Evolutionary conservation across 2,888 invertebrate species (phyloP).

Genomic region (Drosophila nr. perissopoda): DNA sequence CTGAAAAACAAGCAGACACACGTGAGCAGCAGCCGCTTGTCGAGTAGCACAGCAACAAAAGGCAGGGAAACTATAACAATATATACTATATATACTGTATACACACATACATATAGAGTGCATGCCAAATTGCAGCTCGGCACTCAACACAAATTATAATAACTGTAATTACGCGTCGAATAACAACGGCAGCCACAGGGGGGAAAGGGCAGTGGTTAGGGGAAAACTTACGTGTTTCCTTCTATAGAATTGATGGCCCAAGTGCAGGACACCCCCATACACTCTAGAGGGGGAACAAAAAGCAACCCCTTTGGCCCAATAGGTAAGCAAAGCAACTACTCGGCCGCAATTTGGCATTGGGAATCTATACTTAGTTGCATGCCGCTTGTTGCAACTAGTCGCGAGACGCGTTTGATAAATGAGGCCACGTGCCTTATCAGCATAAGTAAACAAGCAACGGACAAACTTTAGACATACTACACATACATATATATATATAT

Average conservation of each 20-base stretch:
- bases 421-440: conserved; percentile 84
- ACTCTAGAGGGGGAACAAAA: conserved; percentile 1
- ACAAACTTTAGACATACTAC: conserved; percentile 40
- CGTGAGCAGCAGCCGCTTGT: conserved; percentile 50
- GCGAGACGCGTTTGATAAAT: conserved; percentile 78
- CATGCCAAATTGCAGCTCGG: conserved; percentile 44
- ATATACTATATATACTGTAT: background rate
- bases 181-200: conserved; percentile 28
- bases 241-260: conserved; percentile 66
- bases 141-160: conserved; percentile 79
- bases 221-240: conserved; percentile 60
- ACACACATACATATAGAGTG: background rate
- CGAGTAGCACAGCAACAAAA: background rate
- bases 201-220: conserved; percentile 2
- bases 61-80: conserved; percentile 1
- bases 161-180: conserved; percentile 71
- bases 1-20: conserved; percentile 67
- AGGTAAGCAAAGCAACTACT: conserved; percentile 16
- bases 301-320: conserved; percentile 49
- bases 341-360: conserved; percentile 52
- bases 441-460: conserved; percentile 65
- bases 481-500: background rate
- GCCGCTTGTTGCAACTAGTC: conserved; percentile 68
- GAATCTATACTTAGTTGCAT: conserved; percentile 67
- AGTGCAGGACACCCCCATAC: conserved; percentile 48